Percentiles rank a stretch among this genome's conserved stretches.
Conservation (phyloP, 1,140 invertebrate species). For the Phthorimaea operculella region DNA sequence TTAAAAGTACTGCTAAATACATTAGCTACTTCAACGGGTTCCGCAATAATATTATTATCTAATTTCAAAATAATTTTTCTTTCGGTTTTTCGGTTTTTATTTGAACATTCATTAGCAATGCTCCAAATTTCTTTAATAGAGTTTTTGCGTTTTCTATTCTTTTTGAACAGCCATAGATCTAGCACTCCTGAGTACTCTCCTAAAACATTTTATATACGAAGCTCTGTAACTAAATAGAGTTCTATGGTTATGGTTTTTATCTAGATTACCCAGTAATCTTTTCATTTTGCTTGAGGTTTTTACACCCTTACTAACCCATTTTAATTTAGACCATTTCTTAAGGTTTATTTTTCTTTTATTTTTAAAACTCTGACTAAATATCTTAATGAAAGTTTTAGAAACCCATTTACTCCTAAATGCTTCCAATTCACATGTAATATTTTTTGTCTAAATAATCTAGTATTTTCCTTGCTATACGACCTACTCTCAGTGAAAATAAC, state of each 20-base stretch:
- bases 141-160: slow-evolving; percentile 1
- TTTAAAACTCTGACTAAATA: slow-evolving; percentile 8
- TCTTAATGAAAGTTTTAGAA: slow-evolving; percentile 1
- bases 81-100: slow-evolving; percentile 8
- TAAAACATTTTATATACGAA: slow-evolving; percentile 11
- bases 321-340: not conserved
- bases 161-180: slow-evolving; percentile 1
- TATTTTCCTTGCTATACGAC: not conserved
- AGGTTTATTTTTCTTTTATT: slow-evolving; percentile 2
- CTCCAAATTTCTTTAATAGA: slow-evolving; percentile 14
- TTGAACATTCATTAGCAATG: slow-evolving; percentile 8
- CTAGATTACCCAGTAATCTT: slow-evolving; percentile 1
- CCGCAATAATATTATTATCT: slow-evolving; percentile 4
- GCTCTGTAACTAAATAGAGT: not conserved
- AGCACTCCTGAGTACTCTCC: slow-evolving; percentile 8
- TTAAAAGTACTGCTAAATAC: not conserved
- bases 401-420: not conserved
- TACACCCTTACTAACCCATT: slow-evolving; percentile 14
- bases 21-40: not conserved
- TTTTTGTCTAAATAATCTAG: not conserved
- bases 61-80: slow-evolving; percentile 5
- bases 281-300: slow-evolving; percentile 13
- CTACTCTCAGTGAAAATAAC: not conserved
- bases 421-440: slow-evolving; percentile 2
- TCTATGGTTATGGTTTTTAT: not conserved